phyloP scores from a whole-genome alignment of 2,113 vertebrate species.

The Aspiorhynchus laticeps region DNA sequence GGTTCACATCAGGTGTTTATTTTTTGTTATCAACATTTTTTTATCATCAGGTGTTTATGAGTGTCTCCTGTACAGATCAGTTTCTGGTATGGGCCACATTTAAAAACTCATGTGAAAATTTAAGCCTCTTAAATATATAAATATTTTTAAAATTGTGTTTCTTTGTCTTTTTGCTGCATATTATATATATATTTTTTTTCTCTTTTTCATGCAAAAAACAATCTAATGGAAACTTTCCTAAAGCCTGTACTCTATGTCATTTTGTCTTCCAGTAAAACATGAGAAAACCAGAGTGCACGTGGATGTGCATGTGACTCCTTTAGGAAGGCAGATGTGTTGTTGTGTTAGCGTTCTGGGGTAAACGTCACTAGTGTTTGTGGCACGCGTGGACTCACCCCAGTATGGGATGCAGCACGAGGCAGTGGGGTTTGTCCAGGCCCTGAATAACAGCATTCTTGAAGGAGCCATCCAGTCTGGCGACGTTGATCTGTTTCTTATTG shows the following conservation, averaged over 20 bases:
- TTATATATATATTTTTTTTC: background rate
- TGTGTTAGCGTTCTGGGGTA: background rate
- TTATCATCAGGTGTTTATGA: too few species aligned
- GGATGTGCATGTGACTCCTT: background rate
- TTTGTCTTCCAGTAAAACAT: background rate
- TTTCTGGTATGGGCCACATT: background rate
- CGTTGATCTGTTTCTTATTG: slow-evolving; percentile 98
- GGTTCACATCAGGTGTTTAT: too few species aligned
- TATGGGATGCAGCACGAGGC: slow-evolving; percentile 90
- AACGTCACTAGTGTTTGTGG: background rate
- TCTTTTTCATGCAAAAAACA: background rate
- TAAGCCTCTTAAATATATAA: background rate
- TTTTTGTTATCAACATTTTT: too few species aligned
- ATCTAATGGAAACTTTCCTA: background rate
- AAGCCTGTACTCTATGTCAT: background rate
- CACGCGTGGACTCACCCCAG: slow-evolving; percentile 76
- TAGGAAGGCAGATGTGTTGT: background rate
- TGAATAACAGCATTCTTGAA: slow-evolving; percentile 98
- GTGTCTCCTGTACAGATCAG: background rate
- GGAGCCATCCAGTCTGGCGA: slow-evolving; percentile 93
- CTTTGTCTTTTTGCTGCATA: background rate
- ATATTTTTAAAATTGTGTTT: too few species aligned
- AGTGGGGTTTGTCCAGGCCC: slow-evolving; percentile 92
- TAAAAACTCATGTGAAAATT: background rate
- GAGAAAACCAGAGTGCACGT: background rate